Base-by-base conservation (phyloP, 2,113 vertebrate species). In the Phocoena phocoena region DNA sequence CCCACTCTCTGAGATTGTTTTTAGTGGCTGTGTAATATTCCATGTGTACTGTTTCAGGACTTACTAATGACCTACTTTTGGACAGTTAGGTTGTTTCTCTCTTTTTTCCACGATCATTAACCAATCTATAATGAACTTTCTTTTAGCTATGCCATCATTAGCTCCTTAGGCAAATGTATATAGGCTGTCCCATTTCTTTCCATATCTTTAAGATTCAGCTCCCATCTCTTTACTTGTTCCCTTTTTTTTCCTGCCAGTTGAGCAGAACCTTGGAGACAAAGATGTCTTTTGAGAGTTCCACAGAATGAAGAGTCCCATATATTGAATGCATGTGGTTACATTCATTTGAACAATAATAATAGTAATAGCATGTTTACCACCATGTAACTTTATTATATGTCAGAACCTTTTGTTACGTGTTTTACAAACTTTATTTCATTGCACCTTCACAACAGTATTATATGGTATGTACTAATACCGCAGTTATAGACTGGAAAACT, bases 351-450 rank as follows among this genome's bases (percentile, higher is more conserved):
- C 38, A 7, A 3, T 58, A 76, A 31, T 67, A 62, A 25, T 94
- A 62, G 88, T 81, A 94, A 20, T 76, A 47, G 38, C 38, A 15
- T 67, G 80, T 74, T 25, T 62, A 74, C 13, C 0, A 18, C 74
- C 47, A 88, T 47, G 76, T 92, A 88, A 92, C 79, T 81, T 85
- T 62, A 31, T 41, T 53, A 20, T 86, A 41, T 80, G 31, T n/a
- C n/a, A 96, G 33, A 44, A 50, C 4, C 31, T 93, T 93, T 80
- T 21, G 10, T 82, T 55, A 79, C 33, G 21, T 93, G 41, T 93
- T 91, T 92, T 74, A 80, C 58, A 83, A 80, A 62, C 28, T 87
- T 94, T 80, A 71, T 96, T 90, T 93, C 20, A 55, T 10, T 92
- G 77, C 65, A 23, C 14, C 15, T 80, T 97, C 31, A 36, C 28